These are phyloP conservation scores for Tillus elongatus DNA, from an alignment of 2,888 invertebrate species.

Conservation along the genomic window DNA sequence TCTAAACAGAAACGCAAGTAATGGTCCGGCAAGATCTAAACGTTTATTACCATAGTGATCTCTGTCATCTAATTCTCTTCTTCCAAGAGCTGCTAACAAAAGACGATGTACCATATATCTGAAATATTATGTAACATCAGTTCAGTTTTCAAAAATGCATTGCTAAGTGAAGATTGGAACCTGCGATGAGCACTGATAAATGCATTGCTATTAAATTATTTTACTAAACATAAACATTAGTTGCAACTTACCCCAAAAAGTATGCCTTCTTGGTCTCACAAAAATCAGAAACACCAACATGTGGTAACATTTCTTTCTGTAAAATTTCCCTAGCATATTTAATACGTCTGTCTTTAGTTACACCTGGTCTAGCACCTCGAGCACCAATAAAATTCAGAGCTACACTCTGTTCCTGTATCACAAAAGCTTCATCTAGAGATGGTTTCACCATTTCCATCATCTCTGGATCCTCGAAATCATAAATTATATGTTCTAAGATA, in stretches of 20 bases:
- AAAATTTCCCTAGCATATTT: conserved; percentile 99
- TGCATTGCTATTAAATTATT: too few species aligned
- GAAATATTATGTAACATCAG: conserved; percentile 15
- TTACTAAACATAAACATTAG: conserved; percentile 9
- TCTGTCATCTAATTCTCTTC: conserved; percentile 96
- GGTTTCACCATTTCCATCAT: conserved; percentile 99
- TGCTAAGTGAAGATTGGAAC: too few species aligned
- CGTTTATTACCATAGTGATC: conserved; percentile 99
- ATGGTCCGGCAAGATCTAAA: conserved; percentile 92
- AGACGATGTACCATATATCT: conserved; percentile 97
- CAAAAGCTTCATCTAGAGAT: conserved; percentile 97
- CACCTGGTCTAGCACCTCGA: conserved; percentile 94
- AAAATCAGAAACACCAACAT: conserved; percentile 98
- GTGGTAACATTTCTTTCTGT: conserved; percentile 99
- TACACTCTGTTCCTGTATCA: conserved; percentile 98
- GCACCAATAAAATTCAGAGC: conserved; percentile 98
- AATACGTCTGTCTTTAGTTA: conserved; percentile 97
- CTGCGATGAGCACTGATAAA: too few species aligned
- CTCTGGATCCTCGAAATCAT: conserved; percentile 99
- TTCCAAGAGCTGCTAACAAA: conserved; percentile 83
- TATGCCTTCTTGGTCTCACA: conserved; percentile 99
- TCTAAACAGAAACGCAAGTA: conserved; percentile 93
- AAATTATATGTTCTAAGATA: conserved; percentile 98
- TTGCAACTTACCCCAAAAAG: conserved; percentile 65
- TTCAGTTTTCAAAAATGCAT: too few species aligned